Evolutionary conservation across 1,140 invertebrate species (phyloP).

Genomic region (Chelonus insularis): DNA sequence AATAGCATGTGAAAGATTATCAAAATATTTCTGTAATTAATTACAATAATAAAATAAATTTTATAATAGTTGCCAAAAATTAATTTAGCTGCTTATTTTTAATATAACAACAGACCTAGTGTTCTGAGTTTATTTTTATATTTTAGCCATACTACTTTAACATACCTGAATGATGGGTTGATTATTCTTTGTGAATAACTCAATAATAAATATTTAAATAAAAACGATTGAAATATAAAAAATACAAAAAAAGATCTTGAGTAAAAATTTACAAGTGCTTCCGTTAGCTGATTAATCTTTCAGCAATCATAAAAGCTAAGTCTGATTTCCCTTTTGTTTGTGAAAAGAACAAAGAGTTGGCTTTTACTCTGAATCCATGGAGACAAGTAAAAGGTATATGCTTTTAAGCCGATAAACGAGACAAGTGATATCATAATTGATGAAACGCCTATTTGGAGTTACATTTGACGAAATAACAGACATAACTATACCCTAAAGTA

Average conservation of each 20-base stretch:
- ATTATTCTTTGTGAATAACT: too few species aligned
- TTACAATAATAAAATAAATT: too few species aligned
- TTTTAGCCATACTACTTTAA: too few species aligned
- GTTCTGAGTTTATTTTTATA: too few species aligned
- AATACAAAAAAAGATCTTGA: background rate
- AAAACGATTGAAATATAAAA: background rate
- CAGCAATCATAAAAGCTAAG: conserved; percentile 23
- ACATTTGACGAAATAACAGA: conserved; percentile 20
- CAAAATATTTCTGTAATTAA: too few species aligned
- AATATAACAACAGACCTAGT: too few species aligned
- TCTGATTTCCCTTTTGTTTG: conserved; percentile 2
- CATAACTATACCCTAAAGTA: conserved; percentile 10
- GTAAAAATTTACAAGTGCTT: background rate
- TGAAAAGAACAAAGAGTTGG: background rate
- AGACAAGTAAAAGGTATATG: conserved; percentile 9
- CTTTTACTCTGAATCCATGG: conserved; percentile 20
- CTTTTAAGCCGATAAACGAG: conserved; percentile 23
- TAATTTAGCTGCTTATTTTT: too few species aligned
- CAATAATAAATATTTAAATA: too few species aligned
- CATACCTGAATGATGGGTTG: too few species aligned
- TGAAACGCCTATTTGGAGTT: conserved; percentile 15
- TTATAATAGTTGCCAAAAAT: too few species aligned
- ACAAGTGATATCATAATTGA: conserved; percentile 18
- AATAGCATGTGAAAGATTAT: too few species aligned
- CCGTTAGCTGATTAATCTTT: conserved; percentile 24